Base-by-base conservation (phyloP, 2,113 vertebrate species). In the Urocynchramus pylzowi region DNA sequence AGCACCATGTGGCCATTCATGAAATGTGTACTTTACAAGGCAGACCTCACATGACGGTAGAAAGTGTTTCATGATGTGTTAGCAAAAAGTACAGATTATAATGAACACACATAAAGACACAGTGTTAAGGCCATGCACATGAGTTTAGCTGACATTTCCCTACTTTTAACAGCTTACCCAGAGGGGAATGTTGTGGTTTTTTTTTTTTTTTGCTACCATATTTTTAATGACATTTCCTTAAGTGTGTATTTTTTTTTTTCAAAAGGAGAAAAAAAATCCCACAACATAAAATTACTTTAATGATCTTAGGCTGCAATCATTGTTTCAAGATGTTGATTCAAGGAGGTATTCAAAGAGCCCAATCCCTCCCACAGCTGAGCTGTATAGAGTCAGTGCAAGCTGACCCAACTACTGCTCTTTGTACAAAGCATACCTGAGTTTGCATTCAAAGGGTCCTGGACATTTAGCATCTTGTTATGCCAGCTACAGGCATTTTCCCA, bases 21-120 rank as follows among this genome's bases (percentile, higher is more conserved):
- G 39, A 93, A 94, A 91, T 74, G 87, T 90, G 85, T 94, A 90
- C 70, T 96, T 95, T 93, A 94, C 50, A 83, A 84, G 89, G 67
- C 28, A 73, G 96, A 96, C 95, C 96, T 94, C 95, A 87, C 94
- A 94, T 90, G 93, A 73, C 3, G 95, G 87, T 59, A 93, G 84
- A 94, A 94, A 91, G 87, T 93, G 75, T 96, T 94, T 96, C 89
- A 96, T 54, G 95, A 91, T 86, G 95, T 96, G 95, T 86, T 92
- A 96, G 88, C 71, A 80, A 88, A 84, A 92, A 77, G 35, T 41
- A 59, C 20, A 90, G 86, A 95, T 92, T 86, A 54, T 93, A 95
- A 91, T 21, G 78, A 94, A 87, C 79, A 86, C 67, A 83, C 64
- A 97, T 95, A 97, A 96, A 95, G 90, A 79, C 85, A 74, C 50